Percentiles rank a stretch among this genome's conserved stretches.
phyloP scores from a whole-genome alignment of 1,140 invertebrate species.

The Brachionus angularis region DNA sequence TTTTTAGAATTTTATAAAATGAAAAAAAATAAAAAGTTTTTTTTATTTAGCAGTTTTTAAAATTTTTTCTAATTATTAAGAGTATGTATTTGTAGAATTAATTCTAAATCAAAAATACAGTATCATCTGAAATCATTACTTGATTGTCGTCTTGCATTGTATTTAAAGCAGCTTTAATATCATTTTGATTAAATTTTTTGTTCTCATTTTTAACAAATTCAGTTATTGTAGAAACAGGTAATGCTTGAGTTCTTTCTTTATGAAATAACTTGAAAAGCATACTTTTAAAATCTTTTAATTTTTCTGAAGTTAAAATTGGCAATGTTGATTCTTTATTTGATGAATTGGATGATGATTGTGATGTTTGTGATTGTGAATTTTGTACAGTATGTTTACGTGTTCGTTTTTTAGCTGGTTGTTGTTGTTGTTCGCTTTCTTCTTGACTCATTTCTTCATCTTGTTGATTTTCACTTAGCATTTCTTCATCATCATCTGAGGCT shows the following conservation, averaged over 20 bases:
- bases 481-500: conserved; percentile 31
- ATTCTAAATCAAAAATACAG: conserved; percentile 41
- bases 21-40: no score
- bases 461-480: conserved; percentile 15
- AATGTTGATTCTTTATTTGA: neutral
- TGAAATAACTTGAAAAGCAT: conserved; percentile 41
- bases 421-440: neutral
- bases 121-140: conserved; percentile 42
- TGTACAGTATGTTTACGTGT: neutral
- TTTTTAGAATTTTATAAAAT: no score
- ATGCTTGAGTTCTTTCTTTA: conserved; percentile 2
- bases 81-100: no score
- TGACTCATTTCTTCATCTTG: neutral
- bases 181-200: conserved; percentile 12
- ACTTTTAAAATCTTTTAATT: conserved; percentile 34
- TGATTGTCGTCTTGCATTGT: conserved; percentile 44
- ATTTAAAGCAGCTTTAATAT: conserved; percentile 18
- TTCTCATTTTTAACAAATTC: neutral
- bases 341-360: neutral
- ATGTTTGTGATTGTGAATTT: neutral
- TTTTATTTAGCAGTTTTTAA: no score
- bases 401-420: conserved; percentile 22
- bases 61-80: no score
- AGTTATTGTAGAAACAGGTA: neutral
- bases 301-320: conserved; percentile 32